phyloP scores from a whole-genome alignment of 2,797 vertebrate genomes.

The Lepus townsendii region DNA sequence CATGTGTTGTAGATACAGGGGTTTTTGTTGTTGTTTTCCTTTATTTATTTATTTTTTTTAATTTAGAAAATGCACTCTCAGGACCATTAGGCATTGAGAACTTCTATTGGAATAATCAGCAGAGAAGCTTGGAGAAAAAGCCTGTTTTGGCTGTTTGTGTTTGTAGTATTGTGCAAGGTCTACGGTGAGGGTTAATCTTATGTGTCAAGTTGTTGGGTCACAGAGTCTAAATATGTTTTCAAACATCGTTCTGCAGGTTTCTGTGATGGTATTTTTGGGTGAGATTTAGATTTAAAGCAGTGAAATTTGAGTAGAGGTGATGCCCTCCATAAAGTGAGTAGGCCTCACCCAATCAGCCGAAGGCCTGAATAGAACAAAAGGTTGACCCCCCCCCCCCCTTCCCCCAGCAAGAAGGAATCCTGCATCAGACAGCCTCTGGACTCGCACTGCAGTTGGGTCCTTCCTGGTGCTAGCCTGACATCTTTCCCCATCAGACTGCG shows the following conservation, averaged over 20 bases:
- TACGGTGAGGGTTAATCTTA: neutral
- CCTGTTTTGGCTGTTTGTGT: fast-evolving
- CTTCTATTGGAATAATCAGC: neutral
- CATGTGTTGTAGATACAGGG: neutral
- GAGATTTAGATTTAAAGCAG: neutral
- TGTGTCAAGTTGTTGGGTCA: neutral
- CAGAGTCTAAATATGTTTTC: neutral
- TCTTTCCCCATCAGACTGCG: neutral
- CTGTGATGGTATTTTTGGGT: neutral
- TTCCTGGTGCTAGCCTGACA: neutral
- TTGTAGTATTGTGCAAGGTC: neutral
- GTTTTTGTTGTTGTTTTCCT: neutral
- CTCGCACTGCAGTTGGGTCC: neutral
- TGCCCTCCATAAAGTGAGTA: neutral
- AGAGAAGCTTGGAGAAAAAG: neutral
- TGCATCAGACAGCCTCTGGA: neutral
- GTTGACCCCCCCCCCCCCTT: neutral
- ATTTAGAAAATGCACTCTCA: neutral
- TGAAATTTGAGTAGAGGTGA: neutral
- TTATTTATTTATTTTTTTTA: neutral
- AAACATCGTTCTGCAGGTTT: neutral
- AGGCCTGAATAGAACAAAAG: neutral
- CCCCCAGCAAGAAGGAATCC: neutral
- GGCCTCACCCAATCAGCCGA: neutral
- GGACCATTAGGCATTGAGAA: neutral